Evolutionary conservation across 2,797 vertebrate species (phyloP).

Genomic region (Pelobates cultripes): DNA sequence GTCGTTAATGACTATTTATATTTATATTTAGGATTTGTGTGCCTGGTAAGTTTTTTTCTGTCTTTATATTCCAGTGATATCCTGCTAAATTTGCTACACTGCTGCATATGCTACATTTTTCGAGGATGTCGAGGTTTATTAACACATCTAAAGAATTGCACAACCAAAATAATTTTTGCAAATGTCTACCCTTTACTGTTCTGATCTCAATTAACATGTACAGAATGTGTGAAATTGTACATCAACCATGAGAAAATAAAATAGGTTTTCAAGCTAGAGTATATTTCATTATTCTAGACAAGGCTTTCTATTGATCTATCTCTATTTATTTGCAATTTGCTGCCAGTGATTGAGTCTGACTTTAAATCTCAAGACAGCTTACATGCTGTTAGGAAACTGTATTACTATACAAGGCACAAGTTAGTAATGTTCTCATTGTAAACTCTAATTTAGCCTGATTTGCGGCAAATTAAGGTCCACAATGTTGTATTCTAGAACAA

Average conservation of each 20-base stretch:
- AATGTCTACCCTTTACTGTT: background rate
- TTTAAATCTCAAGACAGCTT: slow-evolving; percentile 74
- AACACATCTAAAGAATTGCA: too few relatives aligned
- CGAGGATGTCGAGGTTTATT: too few relatives aligned
- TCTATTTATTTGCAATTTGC: slow-evolving; percentile 80
- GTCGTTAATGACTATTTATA: too few relatives aligned
- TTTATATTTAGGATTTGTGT: too few relatives aligned
- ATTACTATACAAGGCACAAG: slow-evolving; percentile 63
- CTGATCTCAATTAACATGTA: slow-evolving; percentile 1
- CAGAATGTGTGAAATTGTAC: slow-evolving; percentile 16
- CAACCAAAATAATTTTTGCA: background rate
- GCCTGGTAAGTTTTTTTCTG: too few relatives aligned
- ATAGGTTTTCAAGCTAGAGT: slow-evolving; percentile 70
- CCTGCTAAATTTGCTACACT: too few relatives aligned
- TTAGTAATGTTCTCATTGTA: slow-evolving; percentile 73
- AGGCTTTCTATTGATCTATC: slow-evolving; percentile 74
- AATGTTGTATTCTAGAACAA: slow-evolving; percentile 58
- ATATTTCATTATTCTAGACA: slow-evolving; percentile 77
- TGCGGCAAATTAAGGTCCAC: slow-evolving; percentile 68
- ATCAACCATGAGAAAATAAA: slow-evolving; percentile 64
- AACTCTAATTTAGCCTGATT: slow-evolving; percentile 72
- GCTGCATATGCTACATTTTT: too few relatives aligned
- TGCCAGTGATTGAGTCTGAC: slow-evolving; percentile 74
- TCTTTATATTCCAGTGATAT: too few relatives aligned
- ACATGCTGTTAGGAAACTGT: slow-evolving; percentile 71